Conservation (phyloP, 2,888 invertebrate species). For the Octonoba sinensis region DNA sequence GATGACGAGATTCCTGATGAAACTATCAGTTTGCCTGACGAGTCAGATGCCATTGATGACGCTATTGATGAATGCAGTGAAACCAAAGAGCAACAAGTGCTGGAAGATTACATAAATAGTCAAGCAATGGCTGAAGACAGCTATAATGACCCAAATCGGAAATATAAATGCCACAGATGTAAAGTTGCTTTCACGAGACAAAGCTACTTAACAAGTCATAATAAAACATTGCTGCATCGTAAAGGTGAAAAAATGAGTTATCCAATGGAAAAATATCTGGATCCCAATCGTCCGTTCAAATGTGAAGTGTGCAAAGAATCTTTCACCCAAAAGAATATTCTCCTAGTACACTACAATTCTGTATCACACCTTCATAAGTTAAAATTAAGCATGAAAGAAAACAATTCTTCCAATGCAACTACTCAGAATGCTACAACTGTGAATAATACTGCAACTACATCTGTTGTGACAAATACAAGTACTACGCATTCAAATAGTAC, state of each 20-base stretch:
- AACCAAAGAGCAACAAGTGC: slow-evolving; percentile 79
- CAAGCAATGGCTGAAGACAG: slow-evolving; percentile 91
- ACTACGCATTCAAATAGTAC: neutral
- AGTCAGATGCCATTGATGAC: slow-evolving; percentile 42
- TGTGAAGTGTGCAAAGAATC: slow-evolving; percentile 97
- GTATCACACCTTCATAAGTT: slow-evolving; percentile 95
- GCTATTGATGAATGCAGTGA: slow-evolving; percentile 27
- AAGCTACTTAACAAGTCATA: slow-evolving; percentile 89
- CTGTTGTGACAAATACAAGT: slow-evolving; percentile 19
- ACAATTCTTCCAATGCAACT: slow-evolving; percentile 21
- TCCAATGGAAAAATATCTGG: slow-evolving; percentile 92
- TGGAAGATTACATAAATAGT: slow-evolving; percentile 91
- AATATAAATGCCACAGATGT: slow-evolving; percentile 93
- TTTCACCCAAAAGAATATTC: slow-evolving; percentile 94
- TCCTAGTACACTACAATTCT: slow-evolving; percentile 94
- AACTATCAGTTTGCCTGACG: slow-evolving; percentile 30
- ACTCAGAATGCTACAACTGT: slow-evolving; percentile 16
- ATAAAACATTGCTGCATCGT: slow-evolving; percentile 89
- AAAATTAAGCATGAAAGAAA: slow-evolving; percentile 85
- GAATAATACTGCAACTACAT: slow-evolving; percentile 1
- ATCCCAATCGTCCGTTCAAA: slow-evolving; percentile 93
- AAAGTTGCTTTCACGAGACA: slow-evolving; percentile 93
- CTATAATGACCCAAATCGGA: slow-evolving; percentile 88
- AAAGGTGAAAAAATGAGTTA: slow-evolving; percentile 91
- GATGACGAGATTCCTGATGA: slow-evolving; percentile 42